phyloP scores from a whole-genome alignment of 2,797 vertebrate species.

The Masticophis lateralis region DNA sequence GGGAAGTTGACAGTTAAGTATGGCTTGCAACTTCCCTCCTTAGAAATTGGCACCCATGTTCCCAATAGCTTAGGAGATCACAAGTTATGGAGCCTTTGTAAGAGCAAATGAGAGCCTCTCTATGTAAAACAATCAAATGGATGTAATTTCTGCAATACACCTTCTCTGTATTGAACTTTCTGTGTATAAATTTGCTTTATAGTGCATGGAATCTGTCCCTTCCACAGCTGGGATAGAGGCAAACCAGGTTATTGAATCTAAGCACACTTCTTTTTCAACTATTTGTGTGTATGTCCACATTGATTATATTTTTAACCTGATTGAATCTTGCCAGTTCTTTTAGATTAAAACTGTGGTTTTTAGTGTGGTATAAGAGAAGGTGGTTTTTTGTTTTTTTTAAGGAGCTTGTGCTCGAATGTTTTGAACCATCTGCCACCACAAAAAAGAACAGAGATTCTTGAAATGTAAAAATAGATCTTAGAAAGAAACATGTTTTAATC shows the following conservation, averaged over 20 bases:
- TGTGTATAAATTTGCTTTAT: background rate
- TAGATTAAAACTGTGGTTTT: constrained; percentile 29
- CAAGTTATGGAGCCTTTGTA: background rate
- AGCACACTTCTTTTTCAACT: background rate
- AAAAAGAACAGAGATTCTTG: constrained; percentile 62
- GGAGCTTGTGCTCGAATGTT: constrained; percentile 61
- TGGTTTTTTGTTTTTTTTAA: constrained; percentile 12
- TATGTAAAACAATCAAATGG: background rate
- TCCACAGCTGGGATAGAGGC: background rate
- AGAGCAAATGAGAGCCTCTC: background rate
- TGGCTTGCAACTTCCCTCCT: background rate
- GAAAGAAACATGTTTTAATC: constrained; percentile 71
- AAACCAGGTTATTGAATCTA: background rate
- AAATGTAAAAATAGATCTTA: constrained; percentile 70
- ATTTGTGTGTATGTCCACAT: background rate
- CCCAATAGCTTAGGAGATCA: background rate
- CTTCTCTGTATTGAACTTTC: background rate
- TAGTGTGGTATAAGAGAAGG: constrained; percentile 30
- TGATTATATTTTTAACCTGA: constrained; percentile 9
- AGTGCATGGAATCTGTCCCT: background rate
- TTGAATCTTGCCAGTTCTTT: constrained; percentile 15
- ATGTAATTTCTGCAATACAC: background rate
- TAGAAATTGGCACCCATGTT: background rate
- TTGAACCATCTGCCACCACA: constrained; percentile 67
- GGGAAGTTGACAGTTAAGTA: background rate